A percentile compares a stretch with the other conserved stretches of the same genome.
Conservation (phyloP, 2,888 invertebrate species). For the Ommatoiulus sabulosus region DNA sequence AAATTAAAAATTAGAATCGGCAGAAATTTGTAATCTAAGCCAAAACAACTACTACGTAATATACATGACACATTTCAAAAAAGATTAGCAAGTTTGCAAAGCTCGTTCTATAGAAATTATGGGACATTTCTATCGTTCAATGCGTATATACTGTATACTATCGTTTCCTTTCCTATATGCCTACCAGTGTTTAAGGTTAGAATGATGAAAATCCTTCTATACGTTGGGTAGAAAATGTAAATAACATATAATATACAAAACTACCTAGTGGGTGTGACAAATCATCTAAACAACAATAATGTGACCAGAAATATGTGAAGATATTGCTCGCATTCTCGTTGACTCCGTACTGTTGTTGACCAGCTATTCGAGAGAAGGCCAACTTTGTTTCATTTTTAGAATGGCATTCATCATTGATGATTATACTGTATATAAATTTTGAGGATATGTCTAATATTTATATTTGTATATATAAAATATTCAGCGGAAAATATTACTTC, state of each 20-base stretch:
- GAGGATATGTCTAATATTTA: not conserved
- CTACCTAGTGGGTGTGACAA: not conserved
- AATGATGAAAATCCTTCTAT: not conserved
- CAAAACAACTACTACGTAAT: not conserved
- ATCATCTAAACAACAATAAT: slow-evolving; percentile 30
- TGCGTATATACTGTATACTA: not conserved
- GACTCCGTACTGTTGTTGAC: not conserved
- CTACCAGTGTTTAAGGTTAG: not conserved
- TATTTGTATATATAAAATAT: not conserved
- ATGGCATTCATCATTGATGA: not conserved
- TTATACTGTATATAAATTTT: not conserved
- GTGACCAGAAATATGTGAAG: not conserved
- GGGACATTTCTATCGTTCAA: not conserved
- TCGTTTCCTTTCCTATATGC: not conserved
- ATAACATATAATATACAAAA: not conserved
- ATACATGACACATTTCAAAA: not conserved
- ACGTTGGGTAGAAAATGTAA: not conserved
- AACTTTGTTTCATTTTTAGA: not conserved
- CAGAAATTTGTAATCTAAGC: not conserved
- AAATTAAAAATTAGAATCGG: not conserved
- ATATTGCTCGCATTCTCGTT: not conserved
- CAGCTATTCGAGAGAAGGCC: not conserved
- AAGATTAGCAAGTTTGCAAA: slow-evolving; percentile 19
- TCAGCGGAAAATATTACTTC: not conserved
- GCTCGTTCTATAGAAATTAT: not conserved